phyloP scores from a whole-genome alignment of 1,140 invertebrate species.

The Drosophila tsacasi region DNA sequence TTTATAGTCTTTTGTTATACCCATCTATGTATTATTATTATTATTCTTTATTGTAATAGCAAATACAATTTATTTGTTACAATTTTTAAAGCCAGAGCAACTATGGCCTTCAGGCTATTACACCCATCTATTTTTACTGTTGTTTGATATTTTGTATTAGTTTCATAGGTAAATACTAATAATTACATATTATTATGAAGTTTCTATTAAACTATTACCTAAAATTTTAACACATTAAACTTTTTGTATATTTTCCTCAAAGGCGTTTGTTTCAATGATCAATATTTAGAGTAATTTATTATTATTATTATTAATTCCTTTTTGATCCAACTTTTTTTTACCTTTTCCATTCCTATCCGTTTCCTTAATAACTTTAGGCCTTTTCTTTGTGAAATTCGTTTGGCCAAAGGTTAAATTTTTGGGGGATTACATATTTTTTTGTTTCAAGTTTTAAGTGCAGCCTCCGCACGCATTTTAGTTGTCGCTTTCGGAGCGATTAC shows the following conservation, averaged over 20 bases:
- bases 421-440: background rate
- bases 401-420: background rate
- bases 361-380: background rate
- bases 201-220: background rate
- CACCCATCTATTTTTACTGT: too few relatives aligned
- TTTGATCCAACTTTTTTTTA: background rate
- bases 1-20: too few relatives aligned
- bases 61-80: too few relatives aligned
- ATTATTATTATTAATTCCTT: too few relatives aligned
- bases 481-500: slow-evolving; percentile 26
- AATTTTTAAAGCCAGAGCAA: too few relatives aligned
- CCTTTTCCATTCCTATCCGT: too few relatives aligned
- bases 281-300: background rate
- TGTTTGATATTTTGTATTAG: too few relatives aligned
- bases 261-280: background rate
- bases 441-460: slow-evolving; percentile 13
- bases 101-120: too few relatives aligned
- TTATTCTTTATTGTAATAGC: too few relatives aligned
- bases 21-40: too few relatives aligned
- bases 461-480: slow-evolving; percentile 30
- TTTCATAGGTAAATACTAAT: background rate
- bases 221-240: background rate
- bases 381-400: background rate
- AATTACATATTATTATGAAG: too few relatives aligned
- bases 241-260: too few relatives aligned